These are phyloP conservation scores for Muscina levida DNA, from an alignment of 2,888 invertebrate species.

Conservation along the genomic window DNA sequence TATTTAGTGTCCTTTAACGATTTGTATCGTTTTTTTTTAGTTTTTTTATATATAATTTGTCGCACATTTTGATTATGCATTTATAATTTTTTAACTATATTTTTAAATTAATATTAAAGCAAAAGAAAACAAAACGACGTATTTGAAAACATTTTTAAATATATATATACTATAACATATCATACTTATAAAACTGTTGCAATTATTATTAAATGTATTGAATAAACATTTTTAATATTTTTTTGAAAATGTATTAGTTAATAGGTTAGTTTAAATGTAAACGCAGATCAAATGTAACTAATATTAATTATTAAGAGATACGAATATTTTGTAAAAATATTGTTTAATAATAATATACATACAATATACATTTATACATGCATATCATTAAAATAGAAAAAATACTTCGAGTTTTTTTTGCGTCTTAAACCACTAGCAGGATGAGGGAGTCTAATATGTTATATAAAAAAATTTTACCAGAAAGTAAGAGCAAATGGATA, in stretches of 20 bases:
- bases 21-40: slow-evolving; percentile 24
- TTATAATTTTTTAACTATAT: slow-evolving; percentile 17
- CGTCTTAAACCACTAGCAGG: too few relatives aligned
- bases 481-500: too few relatives aligned
- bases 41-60: slow-evolving; percentile 38
- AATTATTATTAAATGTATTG: slow-evolving; percentile 49
- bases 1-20: slow-evolving; percentile 26
- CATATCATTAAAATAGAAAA: slow-evolving; percentile 15
- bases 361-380: slow-evolving; percentile 1
- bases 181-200: slow-evolving; percentile 54
- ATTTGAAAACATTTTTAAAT: slow-evolving; percentile 34
- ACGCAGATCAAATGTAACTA: slow-evolving; percentile 22
- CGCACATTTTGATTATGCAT: slow-evolving; percentile 62
- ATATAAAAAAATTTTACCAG: too few relatives aligned
- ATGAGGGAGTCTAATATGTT: too few relatives aligned
- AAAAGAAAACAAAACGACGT: too few relatives aligned
- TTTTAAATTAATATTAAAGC: slow-evolving; percentile 8
- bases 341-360: slow-evolving; percentile 9
- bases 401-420: not conserved
- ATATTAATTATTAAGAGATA: not conserved
- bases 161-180: too few relatives aligned
- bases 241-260: too few relatives aligned
- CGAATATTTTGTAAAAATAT: slow-evolving; percentile 7
- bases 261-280: slow-evolving; percentile 22
- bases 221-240: too few relatives aligned